phyloP scores from a whole-genome alignment of 2,113 vertebrate genomes.

The Machaerirhynchus nigripectus region DNA sequence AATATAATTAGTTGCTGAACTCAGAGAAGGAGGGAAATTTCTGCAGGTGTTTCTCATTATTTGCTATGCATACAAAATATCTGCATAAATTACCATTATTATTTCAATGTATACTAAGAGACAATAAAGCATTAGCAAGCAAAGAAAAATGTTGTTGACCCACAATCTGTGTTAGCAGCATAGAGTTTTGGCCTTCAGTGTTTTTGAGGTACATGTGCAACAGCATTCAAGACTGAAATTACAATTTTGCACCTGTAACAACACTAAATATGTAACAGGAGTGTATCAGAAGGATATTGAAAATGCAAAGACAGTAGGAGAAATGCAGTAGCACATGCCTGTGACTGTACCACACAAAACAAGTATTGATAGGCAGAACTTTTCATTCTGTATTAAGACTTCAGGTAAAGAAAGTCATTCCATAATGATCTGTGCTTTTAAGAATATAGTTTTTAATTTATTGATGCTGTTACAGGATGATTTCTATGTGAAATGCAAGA shows the following conservation, averaged over 20 bases:
- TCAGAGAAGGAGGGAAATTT: slow-evolving; percentile 87
- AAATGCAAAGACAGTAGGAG: slow-evolving; percentile 18
- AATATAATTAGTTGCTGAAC: slow-evolving; percentile 96
- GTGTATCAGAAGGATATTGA: slow-evolving; percentile 67
- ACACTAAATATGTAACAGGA: slow-evolving; percentile 60
- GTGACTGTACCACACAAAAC: not conserved
- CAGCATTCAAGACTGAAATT: slow-evolving; percentile 77
- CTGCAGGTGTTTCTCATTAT: slow-evolving; percentile 92
- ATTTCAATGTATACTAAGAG: slow-evolving; percentile 84
- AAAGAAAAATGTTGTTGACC: slow-evolving; percentile 85
- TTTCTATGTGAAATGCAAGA: not conserved
- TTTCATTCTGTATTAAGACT: not conserved
- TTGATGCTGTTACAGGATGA: not conserved
- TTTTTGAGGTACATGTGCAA: slow-evolving; percentile 67
- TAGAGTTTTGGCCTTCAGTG: slow-evolving; percentile 79
- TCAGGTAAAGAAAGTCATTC: not conserved
- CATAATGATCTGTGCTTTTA: not conserved
- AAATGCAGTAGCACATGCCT: not conserved
- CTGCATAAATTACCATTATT: slow-evolving; percentile 89
- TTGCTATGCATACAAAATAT: slow-evolving; percentile 86
- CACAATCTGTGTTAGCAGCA: slow-evolving; percentile 81
- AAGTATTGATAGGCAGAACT: not conserved
- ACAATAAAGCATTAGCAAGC: slow-evolving; percentile 85
- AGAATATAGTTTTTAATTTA: not conserved
- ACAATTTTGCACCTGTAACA: slow-evolving; percentile 86